Conservation (phyloP, 1,140 invertebrate genomes). For the Lordiphosa stackelbergi region DNA sequence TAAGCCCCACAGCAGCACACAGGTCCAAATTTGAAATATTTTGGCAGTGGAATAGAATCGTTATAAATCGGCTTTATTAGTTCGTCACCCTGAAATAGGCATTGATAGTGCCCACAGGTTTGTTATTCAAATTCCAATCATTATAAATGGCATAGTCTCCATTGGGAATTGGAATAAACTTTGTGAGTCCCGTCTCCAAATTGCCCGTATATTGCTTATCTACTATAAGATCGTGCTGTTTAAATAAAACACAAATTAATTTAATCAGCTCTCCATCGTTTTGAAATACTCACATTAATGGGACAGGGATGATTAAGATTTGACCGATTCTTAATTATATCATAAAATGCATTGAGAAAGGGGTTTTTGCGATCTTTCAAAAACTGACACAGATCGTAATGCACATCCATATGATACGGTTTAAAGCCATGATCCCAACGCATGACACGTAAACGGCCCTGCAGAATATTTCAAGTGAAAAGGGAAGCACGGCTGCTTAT, state of each 20-base stretch:
- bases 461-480: background rate
- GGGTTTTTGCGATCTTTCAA: constrained; percentile 8
- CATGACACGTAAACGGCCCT: no score
- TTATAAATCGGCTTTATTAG: no score
- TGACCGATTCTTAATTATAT: background rate
- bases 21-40: constrained; percentile 13
- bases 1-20: no score
- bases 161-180: constrained; percentile 9
- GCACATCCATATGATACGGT: constrained; percentile 7
- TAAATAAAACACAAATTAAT: background rate
- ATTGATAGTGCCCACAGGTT: background rate
- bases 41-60: background rate
- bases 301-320: constrained; percentile 45
- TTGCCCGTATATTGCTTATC: constrained; percentile 26
- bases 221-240: constrained; percentile 31
- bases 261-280: no score
- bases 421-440: no score
- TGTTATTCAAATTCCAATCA: constrained; percentile 1
- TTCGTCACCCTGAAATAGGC: background rate
- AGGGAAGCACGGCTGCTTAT: no score
- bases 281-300: constrained; percentile 21
- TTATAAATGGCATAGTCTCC: constrained; percentile 30
- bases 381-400: constrained; percentile 28
- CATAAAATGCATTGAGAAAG: constrained; percentile 4
- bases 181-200: constrained; percentile 7